Conservation (phyloP, 2,888 invertebrate species). For the Trichacis sp. region DNA sequence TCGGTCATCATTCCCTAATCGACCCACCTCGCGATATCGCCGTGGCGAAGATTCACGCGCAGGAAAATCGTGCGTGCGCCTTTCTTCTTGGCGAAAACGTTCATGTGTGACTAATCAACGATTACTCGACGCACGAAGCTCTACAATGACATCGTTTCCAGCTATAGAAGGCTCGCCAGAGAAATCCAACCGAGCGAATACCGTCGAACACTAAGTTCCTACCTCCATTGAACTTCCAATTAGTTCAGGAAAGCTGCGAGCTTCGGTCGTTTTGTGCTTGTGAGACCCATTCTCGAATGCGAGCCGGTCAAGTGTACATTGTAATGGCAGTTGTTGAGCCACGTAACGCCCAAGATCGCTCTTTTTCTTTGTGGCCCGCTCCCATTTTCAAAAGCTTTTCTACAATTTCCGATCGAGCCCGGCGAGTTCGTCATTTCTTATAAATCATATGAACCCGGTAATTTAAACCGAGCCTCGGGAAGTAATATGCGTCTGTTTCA, state of each 20-base stretch:
- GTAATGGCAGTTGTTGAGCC: slow-evolving; percentile 25
- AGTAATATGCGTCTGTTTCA: not conserved
- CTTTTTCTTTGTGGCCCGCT: not conserved
- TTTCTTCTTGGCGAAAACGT: slow-evolving; percentile 48
- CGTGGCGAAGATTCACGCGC: not conserved
- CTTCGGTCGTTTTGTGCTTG: slow-evolving; percentile 39
- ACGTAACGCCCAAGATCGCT: slow-evolving; percentile 19
- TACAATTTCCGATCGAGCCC: not conserved
- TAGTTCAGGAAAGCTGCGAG: slow-evolving; percentile 58
- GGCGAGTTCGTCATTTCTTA: not conserved
- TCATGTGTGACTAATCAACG: slow-evolving; percentile 54
- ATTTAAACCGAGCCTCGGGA: not conserved
- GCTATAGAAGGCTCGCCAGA: slow-evolving; percentile 3
- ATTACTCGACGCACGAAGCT: slow-evolving; percentile 16
- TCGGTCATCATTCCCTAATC: slow-evolving; percentile 9
- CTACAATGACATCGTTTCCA: slow-evolving; percentile 34
- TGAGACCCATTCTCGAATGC: slow-evolving; percentile 18
- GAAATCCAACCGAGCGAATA: not conserved
- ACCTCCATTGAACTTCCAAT: slow-evolving; percentile 52
- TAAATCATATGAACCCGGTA: not conserved
- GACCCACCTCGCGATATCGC: slow-evolving; percentile 8
- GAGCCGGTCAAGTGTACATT: slow-evolving; percentile 31
- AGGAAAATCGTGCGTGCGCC: slow-evolving; percentile 10
- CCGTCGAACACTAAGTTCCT: slow-evolving; percentile 25
- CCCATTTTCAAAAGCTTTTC: not conserved